Evolutionary conservation across 2,888 invertebrate genomes (phyloP), one percentile per base, ranked within the genome.

Genomic region (Pharmacophagus antenor): DNA sequence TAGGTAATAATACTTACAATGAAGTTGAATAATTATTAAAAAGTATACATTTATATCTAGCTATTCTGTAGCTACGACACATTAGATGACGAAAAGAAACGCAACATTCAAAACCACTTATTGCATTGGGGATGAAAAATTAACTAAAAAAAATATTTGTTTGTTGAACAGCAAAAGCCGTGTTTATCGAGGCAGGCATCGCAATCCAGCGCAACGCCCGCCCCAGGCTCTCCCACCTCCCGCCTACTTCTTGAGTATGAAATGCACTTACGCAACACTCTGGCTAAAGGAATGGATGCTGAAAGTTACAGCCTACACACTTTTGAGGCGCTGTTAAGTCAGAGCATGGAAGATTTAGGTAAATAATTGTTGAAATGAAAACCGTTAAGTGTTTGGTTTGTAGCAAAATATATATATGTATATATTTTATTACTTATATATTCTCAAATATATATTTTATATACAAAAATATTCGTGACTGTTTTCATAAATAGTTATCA

Each of bases 341-440:
- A 98, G 87, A 97, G 97, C 88, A 97, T 97, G 97, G 98, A 98
- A 86, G 97, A 98, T 90, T 92, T 98, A 87, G 97, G 96, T 96
- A 81, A 82, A 84, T 51, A 20, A 44, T 44, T 21, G 10, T 12
- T 22, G 1, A 37, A 12, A 41, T 44, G n/a, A n/a, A 0, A 37
- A 4, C 31, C 3, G 12, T 15, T 15, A 15, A 31, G 12, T 31
- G 12, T 6, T 15, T 15, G 15, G 31, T 31, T 15, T 2, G 15
- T 15, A 31, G 15, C 10, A 8, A 27, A 27, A 5, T 25, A 5
- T 25, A 5, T 25, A 25, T 7, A n/a, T n/a, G n/a, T n/a, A n/a
- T n/a, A n/a, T n/a, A n/a, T n/a, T n/a, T n/a, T n/a, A n/a, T n/a
- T n/a, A n/a, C n/a, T n/a, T n/a, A n/a, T n/a, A n/a, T n/a, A n/a